Conservation (phyloP, 2,888 invertebrate species). For the Hecatera dysodea region DNA sequence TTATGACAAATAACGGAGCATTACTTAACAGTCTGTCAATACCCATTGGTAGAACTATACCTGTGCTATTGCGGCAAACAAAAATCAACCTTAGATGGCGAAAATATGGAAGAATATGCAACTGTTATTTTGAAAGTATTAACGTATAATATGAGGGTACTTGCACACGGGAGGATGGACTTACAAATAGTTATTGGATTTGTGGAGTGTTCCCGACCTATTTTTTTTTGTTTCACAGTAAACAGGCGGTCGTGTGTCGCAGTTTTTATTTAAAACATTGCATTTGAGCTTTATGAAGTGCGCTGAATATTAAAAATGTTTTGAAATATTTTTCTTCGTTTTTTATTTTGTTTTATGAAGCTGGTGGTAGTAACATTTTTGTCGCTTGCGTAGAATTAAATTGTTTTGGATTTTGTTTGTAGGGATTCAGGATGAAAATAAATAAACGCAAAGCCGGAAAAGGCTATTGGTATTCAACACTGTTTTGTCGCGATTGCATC, state of each 20-base stretch:
- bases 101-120: slow-evolving; percentile 19
- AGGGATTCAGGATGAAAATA: not conserved
- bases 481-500: no score
- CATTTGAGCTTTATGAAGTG: slow-evolving; percentile 31
- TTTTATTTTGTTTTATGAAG: slow-evolving; percentile 10
- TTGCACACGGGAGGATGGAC: slow-evolving; percentile 51
- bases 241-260: slow-evolving; percentile 27
- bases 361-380: not conserved
- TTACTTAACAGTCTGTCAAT: slow-evolving; percentile 58
- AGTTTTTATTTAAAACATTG: slow-evolving; percentile 47
- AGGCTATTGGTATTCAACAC: no score
- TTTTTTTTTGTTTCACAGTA: slow-evolving; percentile 52
- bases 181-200: slow-evolving; percentile 65
- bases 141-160: slow-evolving; percentile 35
- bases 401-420: not conserved
- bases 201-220: slow-evolving; percentile 54
- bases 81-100: slow-evolving; percentile 22
- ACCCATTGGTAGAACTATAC: slow-evolving; percentile 24
- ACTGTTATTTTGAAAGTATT: slow-evolving; percentile 4
- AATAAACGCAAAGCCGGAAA: no score
- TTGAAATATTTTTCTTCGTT: not conserved
- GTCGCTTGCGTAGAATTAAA: not conserved
- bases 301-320: slow-evolving; percentile 34
- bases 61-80: not conserved
- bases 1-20: slow-evolving; percentile 59